These are phyloP conservation scores for Neofelis nebulosa DNA, from an alignment of 2,113 vertebrate species.

Conservation along the genomic window DNA sequence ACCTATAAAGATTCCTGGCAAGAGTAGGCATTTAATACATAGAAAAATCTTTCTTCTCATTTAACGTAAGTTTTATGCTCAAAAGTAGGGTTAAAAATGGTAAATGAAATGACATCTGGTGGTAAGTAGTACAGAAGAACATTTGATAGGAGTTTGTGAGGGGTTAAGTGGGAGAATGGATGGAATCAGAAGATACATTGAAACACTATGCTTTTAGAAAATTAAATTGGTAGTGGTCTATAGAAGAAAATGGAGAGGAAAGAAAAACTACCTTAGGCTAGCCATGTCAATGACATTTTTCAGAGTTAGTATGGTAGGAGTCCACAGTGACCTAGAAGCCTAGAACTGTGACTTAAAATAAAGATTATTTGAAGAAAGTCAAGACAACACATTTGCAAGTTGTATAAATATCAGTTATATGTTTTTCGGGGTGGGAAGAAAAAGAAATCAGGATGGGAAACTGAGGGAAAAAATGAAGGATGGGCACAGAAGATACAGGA, in stretches of 20 bases:
- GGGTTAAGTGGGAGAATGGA: not conserved
- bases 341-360: not conserved
- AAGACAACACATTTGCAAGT: not conserved
- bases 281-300: not conserved
- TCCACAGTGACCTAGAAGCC: not conserved
- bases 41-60: not conserved
- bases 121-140: not conserved
- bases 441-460: not conserved
- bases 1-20: not conserved
- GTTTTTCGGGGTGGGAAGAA: not conserved
- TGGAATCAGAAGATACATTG: not conserved
- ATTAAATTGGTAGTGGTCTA: not conserved
- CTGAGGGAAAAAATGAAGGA: not conserved
- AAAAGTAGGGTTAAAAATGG: not conserved
- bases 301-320: not conserved
- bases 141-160: not conserved
- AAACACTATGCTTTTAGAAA: not conserved
- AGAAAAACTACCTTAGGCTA: not conserved
- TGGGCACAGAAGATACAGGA: not conserved
- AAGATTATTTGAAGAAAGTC: not conserved
- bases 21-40: not conserved
- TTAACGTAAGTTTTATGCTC: conserved; percentile 23
- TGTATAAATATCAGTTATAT: not conserved
- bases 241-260: not conserved
- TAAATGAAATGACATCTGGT: conserved; percentile 5